Evolutionary conservation across 2,888 invertebrate species (phyloP), one percentile per base, ranked within the genome.

Genomic region (Temnothorax unifasciatus): DNA sequence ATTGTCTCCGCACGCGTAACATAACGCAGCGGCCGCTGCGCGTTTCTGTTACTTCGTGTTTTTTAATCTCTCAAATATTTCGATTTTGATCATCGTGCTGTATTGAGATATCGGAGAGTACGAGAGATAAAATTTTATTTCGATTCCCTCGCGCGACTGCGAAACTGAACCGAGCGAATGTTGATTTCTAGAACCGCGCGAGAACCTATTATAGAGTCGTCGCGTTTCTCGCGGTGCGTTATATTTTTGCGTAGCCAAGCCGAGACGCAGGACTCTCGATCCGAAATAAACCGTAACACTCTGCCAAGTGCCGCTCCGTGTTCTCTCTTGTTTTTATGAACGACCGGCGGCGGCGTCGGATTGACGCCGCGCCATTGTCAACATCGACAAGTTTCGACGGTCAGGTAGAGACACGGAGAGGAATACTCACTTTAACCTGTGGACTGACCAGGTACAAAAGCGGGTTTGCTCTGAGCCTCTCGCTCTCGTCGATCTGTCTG

Each of bases 391-490:
- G 29, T 47, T 79, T 59, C 71, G 59, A 34, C 50, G 63, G 47
- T 41, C 9, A 29, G 44, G 29, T 61, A 44, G 63, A 64, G 41
- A 54, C 4, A 1, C 25, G 25, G 13, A 66, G 63, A n/a, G n/a
- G n/a, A 84, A 90, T 87, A 95, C 96, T 96, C 96, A 99, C 99
- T 98, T 98, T 98, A 93, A 99, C 98, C 96, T 98, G 98, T 94
- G 99, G 99, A 97, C 98, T 99, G 97, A 98, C 97, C 95, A 99
- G 96, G 96, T 99, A 99, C 93, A 99, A 97, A 93, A 99, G 96
- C 93, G 99, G 99, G 96, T 99, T 99, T 94, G 98, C 98, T 95
- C 98, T 96, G 92, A 99, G 97, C 95, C 98, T 97, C 95, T 99
- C 99, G 90, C 97, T 96, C 95, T 98, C 98, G 95, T 99, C 98